Percentiles rank a stretch among this genome's conserved stretches.
Conservation (phyloP, 1,140 invertebrate genomes). For the Drosophila pseudoananassae region DNA sequence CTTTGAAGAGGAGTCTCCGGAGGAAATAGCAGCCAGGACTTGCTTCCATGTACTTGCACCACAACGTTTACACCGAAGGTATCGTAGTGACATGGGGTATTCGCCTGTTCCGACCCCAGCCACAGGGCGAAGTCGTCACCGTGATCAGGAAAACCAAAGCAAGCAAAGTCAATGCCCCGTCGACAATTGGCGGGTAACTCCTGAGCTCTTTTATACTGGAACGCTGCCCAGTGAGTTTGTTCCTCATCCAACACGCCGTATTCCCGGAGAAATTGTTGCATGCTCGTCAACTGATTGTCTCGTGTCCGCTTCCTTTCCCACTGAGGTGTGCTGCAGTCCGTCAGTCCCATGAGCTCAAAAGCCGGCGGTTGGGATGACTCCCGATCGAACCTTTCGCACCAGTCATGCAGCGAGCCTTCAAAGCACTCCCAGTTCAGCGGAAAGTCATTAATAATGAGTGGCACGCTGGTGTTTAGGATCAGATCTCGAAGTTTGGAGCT, state of each 20-base stretch:
- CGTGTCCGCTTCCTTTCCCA: constrained; percentile 89
- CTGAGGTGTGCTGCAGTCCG: constrained; percentile 87
- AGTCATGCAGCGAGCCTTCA: constrained; percentile 82
- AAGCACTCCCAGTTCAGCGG: constrained; percentile 69
- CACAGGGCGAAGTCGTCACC: constrained; percentile 93
- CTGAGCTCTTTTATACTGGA: constrained; percentile 84
- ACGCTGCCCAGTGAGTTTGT: constrained; percentile 85
- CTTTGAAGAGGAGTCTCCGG: constrained; percentile 91
- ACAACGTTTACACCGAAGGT: constrained; percentile 97
- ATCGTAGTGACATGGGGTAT: constrained; percentile 97
- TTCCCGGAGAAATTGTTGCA: constrained; percentile 86
- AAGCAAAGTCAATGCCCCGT: constrained; percentile 66
- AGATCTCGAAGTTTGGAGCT: constrained; percentile 54
- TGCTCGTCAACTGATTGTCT: constrained; percentile 85
- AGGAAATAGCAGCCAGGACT: constrained; percentile 97
- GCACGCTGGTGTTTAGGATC: constrained; percentile 67
- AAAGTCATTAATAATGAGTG: constrained; percentile 66
- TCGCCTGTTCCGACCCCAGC: constrained; percentile 94
- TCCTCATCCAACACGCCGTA: constrained; percentile 60
- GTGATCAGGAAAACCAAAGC: constrained; percentile 89
- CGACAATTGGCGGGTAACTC: constrained; percentile 54
- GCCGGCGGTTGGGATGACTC: constrained; percentile 56
- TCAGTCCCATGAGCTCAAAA: constrained; percentile 84
- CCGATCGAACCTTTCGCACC: constrained; percentile 84
- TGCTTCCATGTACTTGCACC: constrained; percentile 95